phyloP scores from a whole-genome alignment of 2,113 vertebrate species.

The Artemisiospiza belli region DNA sequence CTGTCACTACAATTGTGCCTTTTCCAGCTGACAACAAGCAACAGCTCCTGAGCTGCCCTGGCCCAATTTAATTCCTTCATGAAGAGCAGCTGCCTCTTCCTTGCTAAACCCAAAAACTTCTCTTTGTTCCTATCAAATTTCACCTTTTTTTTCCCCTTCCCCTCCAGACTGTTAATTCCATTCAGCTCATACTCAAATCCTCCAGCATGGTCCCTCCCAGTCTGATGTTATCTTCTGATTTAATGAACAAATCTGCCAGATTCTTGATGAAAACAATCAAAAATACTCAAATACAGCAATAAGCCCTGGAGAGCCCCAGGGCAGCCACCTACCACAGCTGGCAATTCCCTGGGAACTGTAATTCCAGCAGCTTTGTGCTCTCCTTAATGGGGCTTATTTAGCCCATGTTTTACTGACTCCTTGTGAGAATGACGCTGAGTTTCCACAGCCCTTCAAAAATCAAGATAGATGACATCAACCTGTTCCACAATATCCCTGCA shows the following conservation, averaged over 20 bases:
- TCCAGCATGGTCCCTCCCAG: not conserved
- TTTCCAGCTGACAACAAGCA: not conserved
- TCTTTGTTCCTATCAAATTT: not conserved
- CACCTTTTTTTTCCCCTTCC: fast-evolving
- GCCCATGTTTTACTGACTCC: not conserved
- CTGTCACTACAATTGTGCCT: not conserved
- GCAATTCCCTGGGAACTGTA: not conserved
- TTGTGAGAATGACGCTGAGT: not conserved
- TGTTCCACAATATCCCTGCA: not conserved
- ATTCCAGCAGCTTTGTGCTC: not conserved
- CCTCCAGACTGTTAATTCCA: not conserved
- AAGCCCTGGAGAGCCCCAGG: not conserved
- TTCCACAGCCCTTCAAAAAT: conserved; percentile 15
- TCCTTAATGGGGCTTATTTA: not conserved
- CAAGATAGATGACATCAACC: not conserved
- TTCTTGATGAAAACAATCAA: conserved; percentile 20
- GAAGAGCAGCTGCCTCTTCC: not conserved
- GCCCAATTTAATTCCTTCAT: not conserved
- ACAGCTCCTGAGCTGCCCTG: not conserved
- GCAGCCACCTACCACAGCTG: conserved; percentile 45
- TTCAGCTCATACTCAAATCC: not conserved
- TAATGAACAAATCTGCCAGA: conserved; percentile 16
- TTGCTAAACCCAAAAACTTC: not conserved
- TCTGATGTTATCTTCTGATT: conserved; percentile 29
- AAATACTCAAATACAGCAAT: not conserved